A percentile compares a stretch with the other conserved stretches of the same genome.
Conservation (phyloP, 2,888 invertebrate genomes). For the Clivina fossor region DNA sequence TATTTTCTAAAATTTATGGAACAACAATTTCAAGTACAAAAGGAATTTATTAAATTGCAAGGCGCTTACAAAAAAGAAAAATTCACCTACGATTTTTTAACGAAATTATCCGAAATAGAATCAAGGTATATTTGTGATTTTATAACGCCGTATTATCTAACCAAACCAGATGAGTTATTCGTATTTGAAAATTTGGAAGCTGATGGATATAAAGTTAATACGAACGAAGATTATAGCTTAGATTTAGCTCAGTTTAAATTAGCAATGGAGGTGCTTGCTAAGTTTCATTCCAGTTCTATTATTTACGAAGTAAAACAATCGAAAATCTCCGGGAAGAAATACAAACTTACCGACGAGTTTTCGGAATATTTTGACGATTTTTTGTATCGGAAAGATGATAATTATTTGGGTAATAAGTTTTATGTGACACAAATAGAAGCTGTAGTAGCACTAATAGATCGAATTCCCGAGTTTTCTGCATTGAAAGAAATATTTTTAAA, state of each 20-base stretch:
- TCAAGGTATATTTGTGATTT: slow-evolving; percentile 42
- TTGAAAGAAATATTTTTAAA: slow-evolving; percentile 29
- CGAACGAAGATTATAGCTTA: slow-evolving; percentile 43
- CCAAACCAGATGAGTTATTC: slow-evolving; percentile 45
- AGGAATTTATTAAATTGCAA: slow-evolving; percentile 37
- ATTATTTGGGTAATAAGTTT: slow-evolving; percentile 44
- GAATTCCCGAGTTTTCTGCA: slow-evolving; percentile 31
- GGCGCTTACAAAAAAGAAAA: slow-evolving; percentile 43
- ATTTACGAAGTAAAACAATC: slow-evolving; percentile 46
- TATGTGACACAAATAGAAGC: slow-evolving; percentile 44
- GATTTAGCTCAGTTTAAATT: slow-evolving; percentile 44
- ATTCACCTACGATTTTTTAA: slow-evolving; percentile 42
- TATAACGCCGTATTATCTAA: slow-evolving; percentile 48
- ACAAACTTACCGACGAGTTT: slow-evolving; percentile 39
- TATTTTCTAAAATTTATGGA: slow-evolving; percentile 3
- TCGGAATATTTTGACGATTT: slow-evolving; percentile 48
- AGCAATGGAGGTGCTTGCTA: slow-evolving; percentile 46
- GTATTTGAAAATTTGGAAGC: slow-evolving; percentile 52
- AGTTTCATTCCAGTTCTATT: slow-evolving; percentile 50
- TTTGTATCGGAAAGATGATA: slow-evolving; percentile 45
- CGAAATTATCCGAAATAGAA: slow-evolving; percentile 36
- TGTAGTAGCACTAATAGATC: slow-evolving; percentile 45
- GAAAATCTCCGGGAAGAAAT: slow-evolving; percentile 26
- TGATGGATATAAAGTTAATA: slow-evolving; percentile 44
- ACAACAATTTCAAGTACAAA: slow-evolving; percentile 22